phyloP scores from a whole-genome alignment of 2,113 vertebrate species.

The Anser cygnoides region DNA sequence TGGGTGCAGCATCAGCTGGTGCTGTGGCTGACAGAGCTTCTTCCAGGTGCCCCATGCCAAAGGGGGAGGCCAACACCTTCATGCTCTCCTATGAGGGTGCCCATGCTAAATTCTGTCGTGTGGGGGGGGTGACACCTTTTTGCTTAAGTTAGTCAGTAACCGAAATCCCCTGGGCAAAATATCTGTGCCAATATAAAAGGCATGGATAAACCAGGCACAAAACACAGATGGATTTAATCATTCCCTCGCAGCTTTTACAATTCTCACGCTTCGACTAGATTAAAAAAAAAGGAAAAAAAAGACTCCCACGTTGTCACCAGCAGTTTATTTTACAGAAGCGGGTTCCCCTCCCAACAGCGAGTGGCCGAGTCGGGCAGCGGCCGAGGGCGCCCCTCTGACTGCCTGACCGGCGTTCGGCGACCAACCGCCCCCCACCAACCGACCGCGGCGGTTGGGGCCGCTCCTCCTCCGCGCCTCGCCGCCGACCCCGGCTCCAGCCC shows the following conservation, averaged over 20 bases:
- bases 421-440: not conserved
- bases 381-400: not conserved
- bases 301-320: too few relatives aligned
- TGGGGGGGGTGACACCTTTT: accelerated
- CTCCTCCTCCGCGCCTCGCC: not conserved
- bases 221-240: not conserved
- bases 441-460: not conserved
- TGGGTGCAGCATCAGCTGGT: not conserved
- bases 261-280: not conserved
- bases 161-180: not conserved
- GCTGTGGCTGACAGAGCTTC: not conserved
- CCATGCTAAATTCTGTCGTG: accelerated
- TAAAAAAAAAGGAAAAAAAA: not conserved
- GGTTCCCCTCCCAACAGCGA: not conserved
- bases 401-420: too few relatives aligned
- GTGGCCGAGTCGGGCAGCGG: not conserved
- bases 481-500: not conserved
- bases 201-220: accelerated
- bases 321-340: not conserved
- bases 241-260: not conserved
- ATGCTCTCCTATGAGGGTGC: accelerated
- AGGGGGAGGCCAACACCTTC: accelerated
- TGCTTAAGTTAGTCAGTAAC: accelerated
- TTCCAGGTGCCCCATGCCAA: accelerated
- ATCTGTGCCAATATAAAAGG: accelerated